Base-by-base conservation (phyloP, 2,797 vertebrate genomes). In the Tolypeutes matacus region DNA sequence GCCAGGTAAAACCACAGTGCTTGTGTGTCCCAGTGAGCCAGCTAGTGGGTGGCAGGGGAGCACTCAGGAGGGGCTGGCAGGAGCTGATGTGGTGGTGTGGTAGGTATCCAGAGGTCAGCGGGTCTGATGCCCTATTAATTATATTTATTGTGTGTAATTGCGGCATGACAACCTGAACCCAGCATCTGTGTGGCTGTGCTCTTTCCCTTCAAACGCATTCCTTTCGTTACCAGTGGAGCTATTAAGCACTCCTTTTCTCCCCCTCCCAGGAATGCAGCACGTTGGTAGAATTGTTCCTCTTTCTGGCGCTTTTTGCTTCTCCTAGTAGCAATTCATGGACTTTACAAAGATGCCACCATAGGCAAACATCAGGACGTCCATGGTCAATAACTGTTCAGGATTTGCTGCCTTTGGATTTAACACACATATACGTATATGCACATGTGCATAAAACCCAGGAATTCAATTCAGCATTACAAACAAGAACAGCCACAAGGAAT, bases 341-440 rank as follows among this genome's bases (percentile, higher is more conserved):
- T 95, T 93, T 34, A n/a, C 20, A 87, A 42, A 86, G 80, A 83
- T 34, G 86, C 17, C 64, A 75, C 83, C 27, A 53, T 20, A 92
- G 60, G 90, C 83, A 65, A 80, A 89, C 85, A 23, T 90, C 91
- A 49, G 86, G 95, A 92, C 4, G 86, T 39, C 69, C 70, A 13
- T 53, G 83, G 90, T 96, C 86, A 93, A 2, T 83, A 90, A 89
- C 77, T 60, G 5, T 69, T 69, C 91, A 89, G 72, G 20, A 56
- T 84, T 86, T 10, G 0, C 81, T 87, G 0, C 96, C 53, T 96
- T 94, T 92, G 83, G 21, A 72, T 89, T 84, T 96, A 36, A 90
- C 88, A 14, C 46, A 31, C 39, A 46, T 42, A 27, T 58, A 27
- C 39, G 72, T 46, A 46, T 46, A 46, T 46, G 11, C 46, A 31